A percentile compares a stretch with the other conserved stretches of the same genome.
Evolutionary conservation across 2,888 invertebrate genomes (phyloP).

Genomic region (Synanthedon vespiformis): DNA sequence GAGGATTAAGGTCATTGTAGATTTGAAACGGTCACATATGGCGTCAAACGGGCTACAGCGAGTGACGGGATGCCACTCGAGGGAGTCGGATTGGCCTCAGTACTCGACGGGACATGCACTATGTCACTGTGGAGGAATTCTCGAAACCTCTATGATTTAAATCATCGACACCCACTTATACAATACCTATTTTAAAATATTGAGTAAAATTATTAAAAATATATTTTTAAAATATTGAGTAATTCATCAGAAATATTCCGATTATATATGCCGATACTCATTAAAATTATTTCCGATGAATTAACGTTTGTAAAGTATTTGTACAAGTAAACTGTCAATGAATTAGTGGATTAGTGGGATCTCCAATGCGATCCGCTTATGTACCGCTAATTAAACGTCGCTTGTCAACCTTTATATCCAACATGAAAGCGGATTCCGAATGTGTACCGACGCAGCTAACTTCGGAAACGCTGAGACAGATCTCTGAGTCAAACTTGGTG

Average conservation of each 20-base stretch:
- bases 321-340: slow-evolving; percentile 14
- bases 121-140: slow-evolving; percentile 31
- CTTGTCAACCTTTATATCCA: slow-evolving; percentile 49
- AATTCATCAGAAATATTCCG: too few species aligned
- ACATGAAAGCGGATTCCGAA: slow-evolving; percentile 37
- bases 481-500: slow-evolving; percentile 40
- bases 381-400: slow-evolving; percentile 46
- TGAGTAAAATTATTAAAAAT: too few species aligned
- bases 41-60: slow-evolving; percentile 63
- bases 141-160: slow-evolving; percentile 34
- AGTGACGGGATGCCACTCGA: slow-evolving; percentile 62
- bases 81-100: slow-evolving; percentile 60
- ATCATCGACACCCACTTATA: slow-evolving; percentile 3
- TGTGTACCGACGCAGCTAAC: background rate
- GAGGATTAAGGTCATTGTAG: slow-evolving; percentile 31
- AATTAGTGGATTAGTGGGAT: slow-evolving; percentile 42
- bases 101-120: slow-evolving; percentile 44
- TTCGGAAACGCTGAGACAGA: slow-evolving; percentile 4
- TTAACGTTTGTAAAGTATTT: background rate
- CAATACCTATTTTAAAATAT: too few species aligned
- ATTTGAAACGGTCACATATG: slow-evolving; percentile 45
- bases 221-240: too few species aligned
- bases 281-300: too few species aligned
- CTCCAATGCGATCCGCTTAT: slow-evolving; percentile 40
- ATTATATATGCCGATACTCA: too few species aligned